Evolutionary conservation across 2,888 invertebrate species (phyloP).

Genomic region (Oeneis ivallda): DNA sequence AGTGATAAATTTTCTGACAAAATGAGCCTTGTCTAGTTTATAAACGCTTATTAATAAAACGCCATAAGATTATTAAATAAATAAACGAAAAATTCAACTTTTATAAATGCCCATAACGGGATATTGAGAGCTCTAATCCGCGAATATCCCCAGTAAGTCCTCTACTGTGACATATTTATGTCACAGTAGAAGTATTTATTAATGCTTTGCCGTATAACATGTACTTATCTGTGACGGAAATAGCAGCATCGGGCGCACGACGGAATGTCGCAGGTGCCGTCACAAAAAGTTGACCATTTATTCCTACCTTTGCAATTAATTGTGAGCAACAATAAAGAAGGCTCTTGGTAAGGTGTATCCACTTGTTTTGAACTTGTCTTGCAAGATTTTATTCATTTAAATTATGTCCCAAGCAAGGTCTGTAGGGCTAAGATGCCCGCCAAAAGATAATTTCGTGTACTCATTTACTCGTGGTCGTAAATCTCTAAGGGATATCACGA

Average conservation of each 20-base stretch:
- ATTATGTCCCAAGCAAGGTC: neutral
- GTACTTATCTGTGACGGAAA: conserved; percentile 53
- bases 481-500: too few species aligned
- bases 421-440: too few species aligned
- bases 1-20: too few species aligned
- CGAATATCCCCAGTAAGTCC: conserved; percentile 5
- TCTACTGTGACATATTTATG: conserved; percentile 44
- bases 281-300: conserved; percentile 35
- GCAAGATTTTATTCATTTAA: conserved; percentile 1
- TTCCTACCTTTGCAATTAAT: conserved; percentile 14
- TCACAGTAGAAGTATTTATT: too few species aligned
- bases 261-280: conserved; percentile 54
- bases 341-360: neutral
- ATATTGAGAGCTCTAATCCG: neutral
- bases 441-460: too few species aligned
- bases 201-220: conserved; percentile 48
- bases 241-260: conserved; percentile 56
- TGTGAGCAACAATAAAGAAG: conserved; percentile 21
- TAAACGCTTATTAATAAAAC: too few species aligned
- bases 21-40: too few species aligned
- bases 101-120: neutral
- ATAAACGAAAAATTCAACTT: neutral
- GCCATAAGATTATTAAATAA: neutral
- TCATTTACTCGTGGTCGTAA: too few species aligned
- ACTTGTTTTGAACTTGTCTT: conserved; percentile 27